Base-by-base conservation (phyloP, 1,140 invertebrate species). In the Euglossa dilemma region DNA sequence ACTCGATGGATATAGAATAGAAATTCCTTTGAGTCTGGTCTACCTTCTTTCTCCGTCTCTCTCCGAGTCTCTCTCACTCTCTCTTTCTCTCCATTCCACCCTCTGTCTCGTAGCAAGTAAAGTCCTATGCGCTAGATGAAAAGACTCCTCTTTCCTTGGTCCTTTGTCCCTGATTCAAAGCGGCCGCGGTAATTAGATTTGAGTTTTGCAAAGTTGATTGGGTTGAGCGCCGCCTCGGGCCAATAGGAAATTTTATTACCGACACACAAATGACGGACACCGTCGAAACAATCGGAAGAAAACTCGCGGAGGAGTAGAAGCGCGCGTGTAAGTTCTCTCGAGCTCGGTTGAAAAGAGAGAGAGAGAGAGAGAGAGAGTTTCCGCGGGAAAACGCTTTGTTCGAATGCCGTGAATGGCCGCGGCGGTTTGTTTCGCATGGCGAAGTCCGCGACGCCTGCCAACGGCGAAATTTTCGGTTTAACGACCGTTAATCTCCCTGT, bases 191-290 rank as follows among this genome's bases (percentile, higher is more conserved):
- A 89, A 89, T 89, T 88, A 87, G 88, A 89, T 89, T 89, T 82
- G 87, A 89, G 88, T 89, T 89, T 89, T 86, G 85, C 87, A 86
- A 89, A 89, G 87, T 89, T 85, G 84, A 89, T 89, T 87, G 85
- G 80, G 66, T 79, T 64, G 81, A 57, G 83, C 84, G 73, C 52
- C 80, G 79, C 70, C 63, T 67, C 43, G 87, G 75, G 76, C 66
- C 74, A 74, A 85, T 70, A 54, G 85, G 61, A 86, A 77, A 89
- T 89, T 87, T 83, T 88, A 88, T 89, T 89, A 89, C 73, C 75
- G 76, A 52, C 84, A 64, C 74, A 84, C 84, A 86, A 86, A 86
- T 75, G 84, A 84, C 84, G 75, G 50, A 59, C 75, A 77, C 63
- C 47, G 70, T 63, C 52, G 61, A 84, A 87, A 77, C 63, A 86